Evolutionary conservation across 2,888 invertebrate genomes (phyloP).

Genomic region (Lasioglossum marginatum): DNA sequence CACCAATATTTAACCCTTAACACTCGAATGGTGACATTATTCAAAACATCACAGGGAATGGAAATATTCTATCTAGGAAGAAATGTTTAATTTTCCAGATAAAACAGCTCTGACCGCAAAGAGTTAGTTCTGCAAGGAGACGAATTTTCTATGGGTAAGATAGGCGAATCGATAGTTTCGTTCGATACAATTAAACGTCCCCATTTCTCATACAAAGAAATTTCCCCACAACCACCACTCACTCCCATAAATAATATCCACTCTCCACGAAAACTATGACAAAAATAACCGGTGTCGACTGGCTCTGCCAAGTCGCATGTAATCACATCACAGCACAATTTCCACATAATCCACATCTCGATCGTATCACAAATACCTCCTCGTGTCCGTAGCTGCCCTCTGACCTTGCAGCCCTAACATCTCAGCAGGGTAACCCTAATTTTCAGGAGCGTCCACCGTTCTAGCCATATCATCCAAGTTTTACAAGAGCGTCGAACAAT

Average conservation of each 20-base stretch:
- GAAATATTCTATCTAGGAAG: too few relatives aligned
- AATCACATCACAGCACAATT: slow-evolving; percentile 1
- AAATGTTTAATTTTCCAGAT: too few relatives aligned
- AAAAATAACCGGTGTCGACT: neutral
- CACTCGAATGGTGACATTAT: too few relatives aligned
- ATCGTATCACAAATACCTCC: neutral
- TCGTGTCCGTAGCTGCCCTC: neutral
- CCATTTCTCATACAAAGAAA: neutral
- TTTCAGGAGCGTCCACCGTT: neutral
- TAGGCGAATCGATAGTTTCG: too few relatives aligned
- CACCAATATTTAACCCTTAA: too few relatives aligned
- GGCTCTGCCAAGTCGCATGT: neutral
- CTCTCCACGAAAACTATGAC: neutral
- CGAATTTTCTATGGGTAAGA: too few relatives aligned
- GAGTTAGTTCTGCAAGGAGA: too few relatives aligned
- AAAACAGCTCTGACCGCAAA: too few relatives aligned
- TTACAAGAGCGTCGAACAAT: neutral
- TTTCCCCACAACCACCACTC: neutral
- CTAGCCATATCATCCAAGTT: neutral
- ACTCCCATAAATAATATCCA: neutral
- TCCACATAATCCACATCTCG: neutral
- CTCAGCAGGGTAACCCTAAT: neutral
- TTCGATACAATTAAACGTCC: neutral
- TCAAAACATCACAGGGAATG: too few relatives aligned
- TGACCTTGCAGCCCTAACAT: neutral